A percentile compares a stretch with the other conserved stretches of the same genome.
These are phyloP conservation scores for Andrena trimmerana DNA, from an alignment of 2,888 invertebrate species.

Conservation along the genomic window DNA sequence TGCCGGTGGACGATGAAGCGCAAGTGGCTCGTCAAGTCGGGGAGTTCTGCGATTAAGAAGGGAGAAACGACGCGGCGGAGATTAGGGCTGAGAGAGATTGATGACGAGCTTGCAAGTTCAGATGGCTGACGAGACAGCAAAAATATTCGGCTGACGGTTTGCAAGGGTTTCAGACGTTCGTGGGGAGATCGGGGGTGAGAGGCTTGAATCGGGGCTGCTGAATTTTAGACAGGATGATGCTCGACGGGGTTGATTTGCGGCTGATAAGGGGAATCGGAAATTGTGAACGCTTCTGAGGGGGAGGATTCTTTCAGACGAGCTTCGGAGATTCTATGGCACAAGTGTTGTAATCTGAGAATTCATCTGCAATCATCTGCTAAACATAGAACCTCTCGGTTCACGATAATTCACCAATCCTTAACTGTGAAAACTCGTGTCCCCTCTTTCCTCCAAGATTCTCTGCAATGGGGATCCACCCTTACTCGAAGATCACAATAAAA, in stretches of 20 bases:
- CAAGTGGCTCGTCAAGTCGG: background rate
- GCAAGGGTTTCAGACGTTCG: background rate
- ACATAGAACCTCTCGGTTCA: too few species aligned
- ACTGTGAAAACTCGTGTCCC: too few species aligned
- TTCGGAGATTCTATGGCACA: background rate
- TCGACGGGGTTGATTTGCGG: background rate
- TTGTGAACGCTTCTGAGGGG: background rate
- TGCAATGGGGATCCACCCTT: background rate
- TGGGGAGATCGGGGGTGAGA: background rate
- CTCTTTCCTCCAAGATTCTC: background rate
- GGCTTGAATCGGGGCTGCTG: background rate
- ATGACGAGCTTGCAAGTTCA: constrained; percentile 12
- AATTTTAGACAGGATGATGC: constrained; percentile 27
- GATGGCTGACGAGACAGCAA: constrained; percentile 14
- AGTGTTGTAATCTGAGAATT: background rate
- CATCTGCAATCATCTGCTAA: background rate
- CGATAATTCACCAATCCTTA: too few species aligned
- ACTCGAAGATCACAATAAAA: constrained; percentile 12
- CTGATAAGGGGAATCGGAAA: constrained; percentile 27
- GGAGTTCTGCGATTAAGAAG: constrained; percentile 30
- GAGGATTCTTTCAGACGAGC: background rate
- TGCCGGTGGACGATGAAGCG: background rate
- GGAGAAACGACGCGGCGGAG: constrained; percentile 1
- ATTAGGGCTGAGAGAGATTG: constrained; percentile 26
- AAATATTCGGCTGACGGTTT: constrained; percentile 30